These are phyloP conservation scores for Sisor rabdophorus DNA, from an alignment of 2,113 vertebrate genomes.

Conservation along the genomic window DNA sequence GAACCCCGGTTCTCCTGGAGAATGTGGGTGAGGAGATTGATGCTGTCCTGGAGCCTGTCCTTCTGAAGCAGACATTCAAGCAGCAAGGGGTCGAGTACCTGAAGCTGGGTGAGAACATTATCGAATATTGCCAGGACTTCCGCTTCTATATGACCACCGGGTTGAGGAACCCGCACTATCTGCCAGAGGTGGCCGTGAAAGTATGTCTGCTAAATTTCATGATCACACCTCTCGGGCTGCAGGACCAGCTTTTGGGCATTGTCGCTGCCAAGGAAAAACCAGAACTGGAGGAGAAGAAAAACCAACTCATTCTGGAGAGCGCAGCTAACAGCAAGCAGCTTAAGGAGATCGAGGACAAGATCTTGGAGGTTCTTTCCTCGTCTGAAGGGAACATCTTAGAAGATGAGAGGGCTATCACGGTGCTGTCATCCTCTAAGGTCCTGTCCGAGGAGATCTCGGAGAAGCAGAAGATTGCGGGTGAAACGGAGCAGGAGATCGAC, in stretches of 20 bases:
- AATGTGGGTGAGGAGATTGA: slow-evolving; percentile 87
- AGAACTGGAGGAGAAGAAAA: slow-evolving; percentile 89
- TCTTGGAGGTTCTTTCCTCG: slow-evolving; percentile 80
- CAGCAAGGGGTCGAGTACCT: slow-evolving; percentile 89
- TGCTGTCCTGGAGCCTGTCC: slow-evolving; percentile 82
- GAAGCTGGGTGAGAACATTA: slow-evolving; percentile 84
- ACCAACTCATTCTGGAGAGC: slow-evolving; percentile 83
- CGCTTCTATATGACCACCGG: slow-evolving; percentile 87
- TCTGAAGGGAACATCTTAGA: slow-evolving; percentile 90
- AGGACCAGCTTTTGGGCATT: slow-evolving; percentile 89
- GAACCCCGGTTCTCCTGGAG: slow-evolving; percentile 84
- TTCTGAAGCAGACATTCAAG: slow-evolving; percentile 87
- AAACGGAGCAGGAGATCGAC: slow-evolving; percentile 85
- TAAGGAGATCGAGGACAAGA: slow-evolving; percentile 89
- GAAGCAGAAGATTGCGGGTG: slow-evolving; percentile 81
- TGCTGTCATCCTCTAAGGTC: slow-evolving; percentile 85
- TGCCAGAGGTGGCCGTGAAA: slow-evolving; percentile 88
- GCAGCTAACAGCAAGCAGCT: slow-evolving; percentile 85
- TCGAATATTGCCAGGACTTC: slow-evolving; percentile 85
- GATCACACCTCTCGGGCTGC: slow-evolving; percentile 89
- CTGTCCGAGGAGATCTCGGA: slow-evolving; percentile 86
- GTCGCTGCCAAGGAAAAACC: slow-evolving; percentile 89
- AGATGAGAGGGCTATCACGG: slow-evolving; percentile 82
- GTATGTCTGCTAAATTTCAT: slow-evolving; percentile 93
- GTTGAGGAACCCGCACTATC: slow-evolving; percentile 90